Base-by-base conservation (phyloP, 2,888 invertebrate species). In the Brenthis hecate region DNA sequence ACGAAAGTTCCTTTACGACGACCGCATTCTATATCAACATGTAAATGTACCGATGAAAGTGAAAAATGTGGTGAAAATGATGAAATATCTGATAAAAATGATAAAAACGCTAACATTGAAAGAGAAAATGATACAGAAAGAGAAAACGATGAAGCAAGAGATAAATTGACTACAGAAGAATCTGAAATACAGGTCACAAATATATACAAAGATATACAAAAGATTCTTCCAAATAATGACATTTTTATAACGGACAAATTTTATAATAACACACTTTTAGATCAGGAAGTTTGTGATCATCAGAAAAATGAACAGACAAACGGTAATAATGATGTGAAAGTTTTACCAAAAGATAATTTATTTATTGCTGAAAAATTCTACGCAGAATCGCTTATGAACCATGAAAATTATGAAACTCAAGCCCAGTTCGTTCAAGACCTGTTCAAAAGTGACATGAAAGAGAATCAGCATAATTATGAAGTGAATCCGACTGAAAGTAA, bases 361-460 rank as follows among this genome's bases (percentile, higher is more conserved):
- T 81, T 89, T 19, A 85, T 87, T 11, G 88, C 89, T 0, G 91
- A 91, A 69, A 83, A 86, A 3, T 91, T 91, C 71, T 92, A 87
- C 56, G 85, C 86, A n/a, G 85, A 88, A 14, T 84, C 82, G 0
- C 66, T 90, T 6, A 32, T 84, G 11, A 43, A 61, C 80, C 51
- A 86, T 81, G 62, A 83, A 86, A 86, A 83, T 72, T 91, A 85
- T 19, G 89, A 89, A 11, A 84, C 85, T 0, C 91, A 91, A 77
- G 91, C 88, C 0, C 79, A 86, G 23, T 92, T 92, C 60, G 90
- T 92, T 0, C 77, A 84, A 0, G 88, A 92, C 69, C 66, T 92
- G n/a, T 91, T 91, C 64, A 81, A 84, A 70, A 81, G 74, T 51
- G 78, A 81, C 55, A 78, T 74, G 23, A 75, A 74, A 51, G 73